Evolutionary conservation across 2,797 vertebrate species (phyloP).

Genomic region (Menidia menidia): DNA sequence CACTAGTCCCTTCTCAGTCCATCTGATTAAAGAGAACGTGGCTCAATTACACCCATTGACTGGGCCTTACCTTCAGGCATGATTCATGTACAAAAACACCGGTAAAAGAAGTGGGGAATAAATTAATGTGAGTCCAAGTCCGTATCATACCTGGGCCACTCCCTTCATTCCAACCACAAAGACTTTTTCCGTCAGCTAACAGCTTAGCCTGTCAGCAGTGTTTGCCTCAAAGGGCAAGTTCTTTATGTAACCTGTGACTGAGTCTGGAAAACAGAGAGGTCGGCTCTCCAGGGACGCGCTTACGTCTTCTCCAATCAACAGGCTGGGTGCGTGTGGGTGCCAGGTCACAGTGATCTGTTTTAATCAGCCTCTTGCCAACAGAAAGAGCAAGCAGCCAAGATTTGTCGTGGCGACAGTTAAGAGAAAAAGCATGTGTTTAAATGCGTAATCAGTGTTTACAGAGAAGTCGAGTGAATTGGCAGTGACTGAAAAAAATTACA

Average conservation of each 20-base stretch:
- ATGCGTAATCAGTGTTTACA: conserved; percentile 14
- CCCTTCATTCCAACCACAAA: conserved; percentile 31
- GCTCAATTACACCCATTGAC: conserved; percentile 78
- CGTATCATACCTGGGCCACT: conserved; percentile 58
- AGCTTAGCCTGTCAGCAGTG: conserved; percentile 50
- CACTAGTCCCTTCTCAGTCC: conserved; percentile 65
- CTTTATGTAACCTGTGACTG: conserved; percentile 67
- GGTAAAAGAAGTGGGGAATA: conserved; percentile 39
- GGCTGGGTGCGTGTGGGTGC: conserved; percentile 20
- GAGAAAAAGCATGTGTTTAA: conserved; percentile 21
- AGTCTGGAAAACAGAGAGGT: conserved; percentile 61
- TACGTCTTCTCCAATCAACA: conserved; percentile 56
- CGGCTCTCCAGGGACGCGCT: conserved; percentile 50
- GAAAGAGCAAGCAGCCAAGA: conserved; percentile 22
- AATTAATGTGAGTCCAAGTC: conserved; percentile 26
- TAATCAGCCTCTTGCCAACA: conserved; percentile 55
- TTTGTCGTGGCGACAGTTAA: conserved; percentile 19
- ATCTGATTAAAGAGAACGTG: conserved; percentile 82
- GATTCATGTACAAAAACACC: conserved; percentile 61
- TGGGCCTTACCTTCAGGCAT: conserved; percentile 49
- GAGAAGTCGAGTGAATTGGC: conserved; percentile 48
- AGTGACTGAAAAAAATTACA: conserved; percentile 57
- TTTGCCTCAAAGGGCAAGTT: conserved; percentile 48
- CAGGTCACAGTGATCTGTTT: conserved; percentile 50
- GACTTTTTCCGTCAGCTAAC: conserved; percentile 17